These are phyloP conservation scores for Campopleginae sp. DNA, from an alignment of 2,888 invertebrate genomes.

Conservation along the genomic window DNA sequence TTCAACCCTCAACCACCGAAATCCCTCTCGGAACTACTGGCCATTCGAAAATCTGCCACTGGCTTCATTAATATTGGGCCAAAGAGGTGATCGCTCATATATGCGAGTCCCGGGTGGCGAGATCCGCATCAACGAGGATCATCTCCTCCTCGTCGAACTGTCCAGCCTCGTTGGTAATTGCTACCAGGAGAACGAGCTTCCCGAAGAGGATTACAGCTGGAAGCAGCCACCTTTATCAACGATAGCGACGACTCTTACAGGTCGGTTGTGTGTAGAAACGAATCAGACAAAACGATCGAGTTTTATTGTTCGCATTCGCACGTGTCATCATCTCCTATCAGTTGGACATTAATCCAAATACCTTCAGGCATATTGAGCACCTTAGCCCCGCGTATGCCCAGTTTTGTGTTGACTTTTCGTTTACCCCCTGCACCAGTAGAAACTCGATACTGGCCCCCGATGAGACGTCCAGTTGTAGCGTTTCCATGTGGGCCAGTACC, in stretches of 20 bases:
- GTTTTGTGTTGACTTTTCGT: not conserved
- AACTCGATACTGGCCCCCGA: not conserved
- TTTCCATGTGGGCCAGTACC: slow-evolving; percentile 5
- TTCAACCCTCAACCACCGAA: not conserved
- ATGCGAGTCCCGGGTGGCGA: slow-evolving; percentile 80
- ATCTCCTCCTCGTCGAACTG: slow-evolving; percentile 70
- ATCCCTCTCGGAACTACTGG: no score
- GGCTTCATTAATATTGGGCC: not conserved
- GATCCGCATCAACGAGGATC: slow-evolving; percentile 73
- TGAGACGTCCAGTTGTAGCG: not conserved
- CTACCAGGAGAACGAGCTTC: slow-evolving; percentile 53
- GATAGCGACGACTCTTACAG: slow-evolving; percentile 75
- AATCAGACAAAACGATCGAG: not conserved
- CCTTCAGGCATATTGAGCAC: not conserved
- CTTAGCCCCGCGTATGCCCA: not conserved
- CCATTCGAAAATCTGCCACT: not conserved
- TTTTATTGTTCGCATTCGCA: slow-evolving; percentile 9
- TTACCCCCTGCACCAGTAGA: not conserved
- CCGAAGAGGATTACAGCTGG: slow-evolving; percentile 69
- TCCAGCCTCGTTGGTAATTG: slow-evolving; percentile 56
- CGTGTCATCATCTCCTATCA: slow-evolving; percentile 10
- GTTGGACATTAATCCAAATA: not conserved
- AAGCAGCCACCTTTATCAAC: slow-evolving; percentile 75
- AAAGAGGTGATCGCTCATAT: not conserved
- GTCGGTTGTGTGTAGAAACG: slow-evolving; percentile 74